Conservation (phyloP, 2,797 vertebrate species). For the Hyperoplus lanceolatus region DNA sequence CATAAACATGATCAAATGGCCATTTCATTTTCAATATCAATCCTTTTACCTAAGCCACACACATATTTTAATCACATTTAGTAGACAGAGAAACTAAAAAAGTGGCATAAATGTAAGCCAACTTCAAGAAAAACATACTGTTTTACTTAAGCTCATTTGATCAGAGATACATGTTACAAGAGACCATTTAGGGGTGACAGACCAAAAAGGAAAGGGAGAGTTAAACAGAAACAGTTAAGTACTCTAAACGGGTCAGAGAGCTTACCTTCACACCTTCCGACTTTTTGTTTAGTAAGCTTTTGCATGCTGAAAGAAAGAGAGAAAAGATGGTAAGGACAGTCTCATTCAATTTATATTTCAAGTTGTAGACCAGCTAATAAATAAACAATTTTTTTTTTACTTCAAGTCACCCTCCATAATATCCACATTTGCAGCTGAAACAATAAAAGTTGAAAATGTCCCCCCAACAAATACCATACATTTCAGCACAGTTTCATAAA, state of each 20-base stretch:
- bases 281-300: conserved; percentile 99
- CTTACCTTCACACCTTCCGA: conserved; percentile 99
- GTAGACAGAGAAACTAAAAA: conserved; percentile 13
- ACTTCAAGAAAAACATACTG: conserved; percentile 16
- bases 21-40: conserved; percentile 17
- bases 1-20: neutral
- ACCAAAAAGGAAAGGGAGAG: conserved; percentile 25
- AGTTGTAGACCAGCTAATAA: neutral
- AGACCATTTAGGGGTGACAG: conserved; percentile 34
- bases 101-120: conserved; percentile 28
- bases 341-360: neutral
- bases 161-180: conserved; percentile 37
- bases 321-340: conserved; percentile 24
- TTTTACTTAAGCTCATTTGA: conserved; percentile 16
- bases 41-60: conserved; percentile 7
- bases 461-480: too few species aligned
- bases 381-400: neutral
- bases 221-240: conserved; percentile 11
- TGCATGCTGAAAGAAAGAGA: conserved; percentile 91
- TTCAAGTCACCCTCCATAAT: too few species aligned
- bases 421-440: too few species aligned
- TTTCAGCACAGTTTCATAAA: too few species aligned
- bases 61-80: conserved; percentile 16
- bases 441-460: too few species aligned
- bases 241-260: conserved; percentile 11